These are phyloP conservation scores for Orthosia gracilis DNA, from an alignment of 2,888 invertebrate species.

Conservation along the genomic window DNA sequence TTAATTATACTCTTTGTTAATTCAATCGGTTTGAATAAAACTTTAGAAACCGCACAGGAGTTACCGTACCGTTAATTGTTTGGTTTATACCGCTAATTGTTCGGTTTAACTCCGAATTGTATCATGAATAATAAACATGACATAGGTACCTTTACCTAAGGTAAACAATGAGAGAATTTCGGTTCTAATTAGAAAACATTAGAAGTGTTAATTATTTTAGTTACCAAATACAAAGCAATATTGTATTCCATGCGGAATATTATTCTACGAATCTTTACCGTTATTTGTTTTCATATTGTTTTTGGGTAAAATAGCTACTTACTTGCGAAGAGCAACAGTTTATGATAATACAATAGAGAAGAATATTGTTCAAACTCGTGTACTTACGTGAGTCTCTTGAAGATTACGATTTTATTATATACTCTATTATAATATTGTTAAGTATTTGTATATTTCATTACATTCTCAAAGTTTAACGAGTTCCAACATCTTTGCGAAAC, in stretches of 20 bases:
- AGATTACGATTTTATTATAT: conserved; percentile 1
- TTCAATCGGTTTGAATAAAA: neutral
- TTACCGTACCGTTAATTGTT: conserved; percentile 10
- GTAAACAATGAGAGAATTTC: conserved; percentile 38
- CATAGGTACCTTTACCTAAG: conserved; percentile 19
- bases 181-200: conserved; percentile 32
- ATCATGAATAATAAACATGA: conserved; percentile 32
- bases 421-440: neutral
- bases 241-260: conserved; percentile 2
- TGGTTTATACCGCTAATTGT: conserved; percentile 2
- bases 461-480: conserved; percentile 21
- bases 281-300: conserved; percentile 1
- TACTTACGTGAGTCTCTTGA: neutral
- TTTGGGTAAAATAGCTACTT: conserved; percentile 2
- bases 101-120: conserved; percentile 15
- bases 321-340: neutral
- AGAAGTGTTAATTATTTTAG: conserved; percentile 11
- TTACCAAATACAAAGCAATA: conserved; percentile 20
- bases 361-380: neutral
- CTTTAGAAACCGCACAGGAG: conserved; percentile 9
- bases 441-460: conserved; percentile 14
- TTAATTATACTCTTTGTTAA: neutral
- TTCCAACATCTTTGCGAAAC: conserved; percentile 25
- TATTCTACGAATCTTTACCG: neutral
- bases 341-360: neutral